phyloP scores from a whole-genome alignment of 1,140 invertebrate species.

The Ptiloglossa arizonensis region DNA sequence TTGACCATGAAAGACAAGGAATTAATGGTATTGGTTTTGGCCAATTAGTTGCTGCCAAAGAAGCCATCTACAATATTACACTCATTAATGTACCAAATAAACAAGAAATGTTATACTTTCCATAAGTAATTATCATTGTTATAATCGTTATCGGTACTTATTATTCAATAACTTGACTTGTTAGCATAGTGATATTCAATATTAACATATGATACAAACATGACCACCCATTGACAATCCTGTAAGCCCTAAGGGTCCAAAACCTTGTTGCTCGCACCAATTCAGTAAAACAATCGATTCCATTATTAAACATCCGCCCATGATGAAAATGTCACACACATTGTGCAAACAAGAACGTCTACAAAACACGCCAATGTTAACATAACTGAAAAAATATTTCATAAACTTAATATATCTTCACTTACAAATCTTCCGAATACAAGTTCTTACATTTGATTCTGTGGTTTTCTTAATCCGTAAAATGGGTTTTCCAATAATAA shows the following conservation, averaged over 20 bases:
- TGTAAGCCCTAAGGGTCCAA: constrained; percentile 95
- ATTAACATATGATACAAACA: constrained; percentile 84
- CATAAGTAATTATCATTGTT: too few relatives aligned
- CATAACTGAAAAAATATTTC: constrained; percentile 3
- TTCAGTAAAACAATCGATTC: constrained; percentile 96
- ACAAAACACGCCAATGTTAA: constrained; percentile 38
- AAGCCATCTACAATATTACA: constrained; percentile 92
- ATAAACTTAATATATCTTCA: constrained; percentile 11
- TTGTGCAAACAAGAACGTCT: constrained; percentile 96
- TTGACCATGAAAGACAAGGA: constrained; percentile 98
- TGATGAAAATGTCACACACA: constrained; percentile 99
- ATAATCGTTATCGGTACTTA: too few relatives aligned
- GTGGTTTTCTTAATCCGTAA: constrained; percentile 96
- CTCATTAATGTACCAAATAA: neutral
- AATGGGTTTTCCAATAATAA: constrained; percentile 99
- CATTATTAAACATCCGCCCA: constrained; percentile 98
- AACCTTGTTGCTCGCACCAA: constrained; percentile 94
- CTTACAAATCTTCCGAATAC: constrained; percentile 65
- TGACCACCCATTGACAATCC: constrained; percentile 99
- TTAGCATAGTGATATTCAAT: too few relatives aligned
- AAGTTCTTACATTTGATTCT: constrained; percentile 91
- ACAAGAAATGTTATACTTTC: neutral
- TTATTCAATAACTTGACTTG: too few relatives aligned
- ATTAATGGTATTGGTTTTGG: constrained; percentile 95
- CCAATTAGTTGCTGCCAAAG: constrained; percentile 96